These are phyloP conservation scores for Odontomyia ornata DNA, from an alignment of 2,888 invertebrate species.

Conservation along the genomic window DNA sequence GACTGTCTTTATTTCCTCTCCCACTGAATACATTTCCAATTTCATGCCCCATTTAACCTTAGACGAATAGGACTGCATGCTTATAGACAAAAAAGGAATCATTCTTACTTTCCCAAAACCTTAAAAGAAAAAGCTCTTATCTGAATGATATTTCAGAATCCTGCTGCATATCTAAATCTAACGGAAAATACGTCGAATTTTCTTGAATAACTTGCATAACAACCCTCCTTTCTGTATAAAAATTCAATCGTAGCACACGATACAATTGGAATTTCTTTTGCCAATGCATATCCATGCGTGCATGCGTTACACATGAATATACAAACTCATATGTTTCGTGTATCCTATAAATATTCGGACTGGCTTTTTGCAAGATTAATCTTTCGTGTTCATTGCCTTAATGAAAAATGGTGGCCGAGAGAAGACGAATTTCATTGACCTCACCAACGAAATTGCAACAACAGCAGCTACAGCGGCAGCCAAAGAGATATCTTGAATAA, in stretches of 20 bases:
- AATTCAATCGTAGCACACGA: not conserved
- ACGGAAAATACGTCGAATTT: not conserved
- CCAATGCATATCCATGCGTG: not conserved
- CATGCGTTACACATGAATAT: not conserved
- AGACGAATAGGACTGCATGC: conserved; percentile 19
- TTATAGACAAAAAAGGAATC: not conserved
- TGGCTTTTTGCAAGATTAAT: conserved; percentile 25
- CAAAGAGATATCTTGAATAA: not conserved
- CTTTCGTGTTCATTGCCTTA: conserved; percentile 26
- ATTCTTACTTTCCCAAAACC: not conserved
- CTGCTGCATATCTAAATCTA: not conserved
- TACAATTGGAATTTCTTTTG: not conserved
- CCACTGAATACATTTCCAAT: conserved; percentile 47
- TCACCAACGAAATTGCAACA: not conserved
- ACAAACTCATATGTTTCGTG: not conserved
- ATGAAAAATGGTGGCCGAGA: conserved; percentile 29
- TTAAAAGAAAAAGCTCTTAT: not conserved
- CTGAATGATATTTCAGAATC: not conserved
- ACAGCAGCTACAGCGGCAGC: not conserved
- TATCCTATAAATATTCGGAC: not conserved
- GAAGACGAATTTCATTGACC: conserved; percentile 36
- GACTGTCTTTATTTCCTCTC: not conserved
- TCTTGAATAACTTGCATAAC: not conserved
- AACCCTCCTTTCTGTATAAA: not conserved
- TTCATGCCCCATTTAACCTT: conserved; percentile 49